Evolutionary conservation across 92 coral and sea anemone genomes (phyloP).

Genomic region (Parazoanthus swiftii): DNA sequence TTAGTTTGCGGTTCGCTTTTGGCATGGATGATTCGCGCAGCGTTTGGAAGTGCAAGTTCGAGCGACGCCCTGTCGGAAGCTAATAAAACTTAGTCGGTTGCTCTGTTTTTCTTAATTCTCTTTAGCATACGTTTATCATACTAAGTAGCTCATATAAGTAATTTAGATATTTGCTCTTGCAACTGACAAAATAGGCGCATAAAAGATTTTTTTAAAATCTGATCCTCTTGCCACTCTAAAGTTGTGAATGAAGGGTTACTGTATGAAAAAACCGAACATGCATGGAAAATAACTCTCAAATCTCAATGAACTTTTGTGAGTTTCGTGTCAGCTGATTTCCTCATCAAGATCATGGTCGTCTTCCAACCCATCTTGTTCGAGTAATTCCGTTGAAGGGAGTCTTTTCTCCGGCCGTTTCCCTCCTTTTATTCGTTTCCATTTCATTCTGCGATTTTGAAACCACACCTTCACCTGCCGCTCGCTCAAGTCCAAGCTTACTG

Average conservation of each 20-base stretch:
- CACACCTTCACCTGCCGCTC: slow-evolving; percentile 90
- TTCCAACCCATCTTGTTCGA: slow-evolving; percentile 2
- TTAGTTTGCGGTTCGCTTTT: no score
- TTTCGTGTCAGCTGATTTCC: slow-evolving; percentile 13
- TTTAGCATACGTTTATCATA: no score
- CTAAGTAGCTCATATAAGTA: no score
- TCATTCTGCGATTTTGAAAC: slow-evolving; percentile 94
- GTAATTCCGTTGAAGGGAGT: slow-evolving; percentile 27
- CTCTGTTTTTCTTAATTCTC: no score
- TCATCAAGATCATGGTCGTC: slow-evolving; percentile 27
- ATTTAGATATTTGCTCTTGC: no score
- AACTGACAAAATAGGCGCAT: no score
- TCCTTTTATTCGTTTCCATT: slow-evolving; percentile 87
- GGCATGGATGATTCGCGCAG: no score
- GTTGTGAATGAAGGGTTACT: background rate
- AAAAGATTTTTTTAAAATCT: no score
- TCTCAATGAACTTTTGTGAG: background rate
- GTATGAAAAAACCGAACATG: background rate
- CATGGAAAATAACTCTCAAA: background rate
- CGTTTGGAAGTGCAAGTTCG: no score
- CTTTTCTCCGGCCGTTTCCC: slow-evolving; percentile 72
- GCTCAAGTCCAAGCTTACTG: slow-evolving; percentile 81
- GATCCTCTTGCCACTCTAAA: background rate
- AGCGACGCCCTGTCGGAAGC: no score
- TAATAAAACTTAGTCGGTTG: no score